phyloP scores from a whole-genome alignment of 1,140 invertebrate species.

The Euwallacea similis region DNA sequence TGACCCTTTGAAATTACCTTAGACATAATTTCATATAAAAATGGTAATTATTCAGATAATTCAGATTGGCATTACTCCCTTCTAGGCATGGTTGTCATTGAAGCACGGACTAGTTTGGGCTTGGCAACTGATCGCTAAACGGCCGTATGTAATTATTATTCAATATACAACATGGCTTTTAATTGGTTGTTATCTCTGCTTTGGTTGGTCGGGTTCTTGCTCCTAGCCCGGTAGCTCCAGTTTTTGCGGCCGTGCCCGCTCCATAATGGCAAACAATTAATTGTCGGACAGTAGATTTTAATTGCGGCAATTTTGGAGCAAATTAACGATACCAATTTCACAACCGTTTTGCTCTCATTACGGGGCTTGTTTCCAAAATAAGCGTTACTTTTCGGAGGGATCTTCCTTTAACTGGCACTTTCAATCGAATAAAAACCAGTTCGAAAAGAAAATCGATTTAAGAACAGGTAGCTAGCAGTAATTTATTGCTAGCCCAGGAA shows the following conservation, averaged over 20 bases:
- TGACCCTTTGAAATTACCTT: too few species aligned
- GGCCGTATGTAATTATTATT: constrained; percentile 50
- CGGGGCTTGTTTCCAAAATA: neutral
- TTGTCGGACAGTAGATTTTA: constrained; percentile 41
- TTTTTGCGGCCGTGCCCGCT: constrained; percentile 30
- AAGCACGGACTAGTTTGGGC: constrained; percentile 14
- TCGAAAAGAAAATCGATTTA: constrained; percentile 29
- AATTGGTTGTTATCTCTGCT: constrained; percentile 51
- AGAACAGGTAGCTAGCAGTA: constrained; percentile 40
- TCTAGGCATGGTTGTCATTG: neutral
- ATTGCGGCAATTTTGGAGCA: constrained; percentile 40
- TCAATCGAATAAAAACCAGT: neutral
- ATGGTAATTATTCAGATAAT: too few species aligned
- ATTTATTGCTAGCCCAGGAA: constrained; percentile 45
- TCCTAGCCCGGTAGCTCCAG: constrained; percentile 36
- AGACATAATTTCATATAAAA: too few species aligned
- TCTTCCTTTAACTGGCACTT: too few species aligned
- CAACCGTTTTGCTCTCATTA: constrained; percentile 16
- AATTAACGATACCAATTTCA: constrained; percentile 30
- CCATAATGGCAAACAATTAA: constrained; percentile 43
- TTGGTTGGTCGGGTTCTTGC: constrained; percentile 36
- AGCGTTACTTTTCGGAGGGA: too few species aligned
- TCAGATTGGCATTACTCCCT: too few species aligned
- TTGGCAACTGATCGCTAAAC: constrained; percentile 26
- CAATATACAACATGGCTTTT: constrained; percentile 52